These are phyloP conservation scores for Bos taurus DNA, from an alignment of 2,113 vertebrate species.

Conservation along the genomic window ARS-UCD2.0 NC_037342.1:39537501-39538000, in stretches of 20 bases:
- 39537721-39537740: neutral
- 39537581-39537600: too few relatives aligned
- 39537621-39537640: neutral
- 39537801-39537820: fast-evolving
- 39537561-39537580: too few relatives aligned
- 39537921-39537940: neutral
- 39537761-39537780: neutral
- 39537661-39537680: neutral
- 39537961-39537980: neutral
- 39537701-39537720: neutral
- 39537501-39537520: too few relatives aligned
- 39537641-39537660: neutral
- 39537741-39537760: too few relatives aligned
- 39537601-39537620: neutral
- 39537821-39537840: neutral
- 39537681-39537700: neutral
- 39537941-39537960: neutral
- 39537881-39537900: neutral
- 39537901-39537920: neutral
- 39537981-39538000: neutral
- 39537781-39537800: neutral
- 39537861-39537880: neutral
- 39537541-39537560: too few relatives aligned
- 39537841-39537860: neutral
- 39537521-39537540: neutral